Evolutionary conservation across 2,113 vertebrate genomes (phyloP), one percentile per base, ranked within the genome.

Genomic region (Tonatia bakeri): DNA sequence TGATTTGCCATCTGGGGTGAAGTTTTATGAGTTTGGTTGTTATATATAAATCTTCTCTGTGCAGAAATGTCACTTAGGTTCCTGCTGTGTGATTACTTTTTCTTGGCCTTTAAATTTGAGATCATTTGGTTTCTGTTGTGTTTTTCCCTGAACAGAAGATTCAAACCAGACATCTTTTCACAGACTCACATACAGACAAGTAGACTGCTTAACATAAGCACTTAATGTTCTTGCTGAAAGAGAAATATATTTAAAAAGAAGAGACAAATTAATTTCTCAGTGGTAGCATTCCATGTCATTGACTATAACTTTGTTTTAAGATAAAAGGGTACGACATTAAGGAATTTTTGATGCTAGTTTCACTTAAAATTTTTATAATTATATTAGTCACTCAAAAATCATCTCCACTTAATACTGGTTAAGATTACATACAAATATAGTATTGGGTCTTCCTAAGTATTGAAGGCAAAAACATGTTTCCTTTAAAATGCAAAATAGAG

Each of bases 281-380:
- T 69, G 73, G n/a, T 79, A 45, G 47, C 31, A 84, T 70, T 90
- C 33, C 20, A 73, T 4, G 7, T 77, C 20, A 47, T 56, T 67
- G 86, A 47, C 33, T 43, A 54, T 73, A 40, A 90, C 59, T 87
- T 56, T 93, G 59, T 54, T 87, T 96, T 89, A 80, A 33, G 10
- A 82, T 59, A 28, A 72, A 96, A 83, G 1, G 24, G 54, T 61
- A 52, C 10, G 7, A 84, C 17, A 43, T 36, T 95, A 59, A 76
- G 26, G 16, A 61, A 65, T 77, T 77, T 85, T 92, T 94, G 1
- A 79, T 80, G 36, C 59, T 15, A 36, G 1, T n/a, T 84, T 84
- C 33, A 96, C 73, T 82, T 82, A 67, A 87, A 82, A n/a, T 15
- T 47, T 94, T 95, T 80, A 67, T 75, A 69, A 28, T 89, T 93